Evolutionary conservation across 37 sponge, comb jelly and placozoan genomes (phyloP), one percentile per base, ranked within the genome.

Genomic region (Spongilla lacustris): DNA sequence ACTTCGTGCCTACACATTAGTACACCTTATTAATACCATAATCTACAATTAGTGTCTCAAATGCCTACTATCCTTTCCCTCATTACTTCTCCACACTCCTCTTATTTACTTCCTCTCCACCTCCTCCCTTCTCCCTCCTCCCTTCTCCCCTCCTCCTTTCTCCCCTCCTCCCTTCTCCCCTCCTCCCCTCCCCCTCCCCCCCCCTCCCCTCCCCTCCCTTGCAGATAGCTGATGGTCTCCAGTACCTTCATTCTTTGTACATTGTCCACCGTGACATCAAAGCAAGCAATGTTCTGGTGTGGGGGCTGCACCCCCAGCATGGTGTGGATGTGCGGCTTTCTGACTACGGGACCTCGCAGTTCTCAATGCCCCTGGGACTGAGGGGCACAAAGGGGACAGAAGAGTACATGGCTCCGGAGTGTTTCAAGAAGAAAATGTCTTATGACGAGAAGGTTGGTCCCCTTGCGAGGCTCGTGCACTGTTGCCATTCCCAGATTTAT

Each of bases 371-470:
- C 66, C 38, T 67, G 30, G 92, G 92, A 32, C 80, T 87, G 24
- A 58, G 72, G 31, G 48, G 80, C 25, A 50, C 66, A 5, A 91
- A 67, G 67, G 92, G 92, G 11, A 91, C 92, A 14, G 92, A 91
- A 74, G 92, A 91, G 74, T 91, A 91, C 92, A 91, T 91, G 92
- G 92, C 92, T 0, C 92, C 92, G 14, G 92, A 91, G 35, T 84
- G 87, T 34, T 82, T 77, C n/a, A 32, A 21, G 12, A 77, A 73
- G n/a, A 83, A 79, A 1, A 1, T 23, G 24, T 27, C 75, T 24
- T 91, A 91, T 35, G 88, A 87, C 79, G 92, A 91, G 46, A 91
- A 91, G 92, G 92, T 91, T 27, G 34, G 76, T 19, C 12, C 19
- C 19, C 21, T 19, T 6, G 58, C 21, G 19, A 1, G 19, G 17